These are phyloP conservation scores for Altica lythri DNA, from an alignment of 2,888 invertebrate genomes.

Conservation along the genomic window DNA sequence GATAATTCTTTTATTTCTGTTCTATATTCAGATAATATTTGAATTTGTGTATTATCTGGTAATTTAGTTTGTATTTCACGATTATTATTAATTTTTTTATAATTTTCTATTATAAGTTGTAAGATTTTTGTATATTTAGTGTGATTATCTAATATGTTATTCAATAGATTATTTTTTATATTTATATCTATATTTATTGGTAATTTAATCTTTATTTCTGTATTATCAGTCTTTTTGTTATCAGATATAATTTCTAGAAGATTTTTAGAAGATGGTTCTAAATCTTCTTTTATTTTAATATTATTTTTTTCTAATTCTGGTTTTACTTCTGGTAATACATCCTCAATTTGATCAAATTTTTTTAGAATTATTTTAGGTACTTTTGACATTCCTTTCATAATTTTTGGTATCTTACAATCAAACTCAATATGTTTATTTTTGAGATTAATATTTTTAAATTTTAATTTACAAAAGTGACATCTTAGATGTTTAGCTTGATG, in stretches of 20 bases:
- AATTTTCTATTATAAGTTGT: too few relatives aligned
- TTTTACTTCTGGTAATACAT: background rate
- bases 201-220: too few relatives aligned
- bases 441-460: constrained; percentile 33
- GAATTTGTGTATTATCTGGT: constrained; percentile 32
- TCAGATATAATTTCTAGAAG: constrained; percentile 1
- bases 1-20: constrained; percentile 37
- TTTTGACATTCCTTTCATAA: constrained; percentile 34
- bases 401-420: constrained; percentile 30
- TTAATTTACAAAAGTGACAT: constrained; percentile 42
- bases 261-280: background rate
- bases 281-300: background rate
- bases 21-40: constrained; percentile 22
- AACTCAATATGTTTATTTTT: constrained; percentile 37
- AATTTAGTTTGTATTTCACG: constrained; percentile 35
- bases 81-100: too few relatives aligned
- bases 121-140: too few relatives aligned
- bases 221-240: too few relatives aligned
- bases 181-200: too few relatives aligned
- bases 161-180: background rate
- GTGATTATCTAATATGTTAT: background rate
- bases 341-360: constrained; percentile 37
- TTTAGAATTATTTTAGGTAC: constrained; percentile 32
- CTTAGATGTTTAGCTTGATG: constrained; percentile 39
- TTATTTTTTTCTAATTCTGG: background rate